Conservation (phyloP, 2,888 invertebrate species). For the Volucella inflata region DNA sequence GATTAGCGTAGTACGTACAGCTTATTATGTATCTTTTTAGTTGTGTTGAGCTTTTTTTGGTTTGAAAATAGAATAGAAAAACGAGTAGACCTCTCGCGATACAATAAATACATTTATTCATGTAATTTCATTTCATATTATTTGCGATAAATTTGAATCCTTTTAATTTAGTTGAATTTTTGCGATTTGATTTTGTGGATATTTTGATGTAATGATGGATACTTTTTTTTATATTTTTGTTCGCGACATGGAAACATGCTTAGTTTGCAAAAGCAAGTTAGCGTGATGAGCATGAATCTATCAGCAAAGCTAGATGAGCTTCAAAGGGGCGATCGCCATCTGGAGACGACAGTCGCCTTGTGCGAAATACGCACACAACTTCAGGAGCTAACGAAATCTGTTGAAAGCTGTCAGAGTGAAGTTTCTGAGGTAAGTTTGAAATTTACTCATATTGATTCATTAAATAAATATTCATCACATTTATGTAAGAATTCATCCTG, state of each 20-base stretch:
- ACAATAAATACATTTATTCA: slow-evolving; percentile 73
- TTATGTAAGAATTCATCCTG: too few species aligned
- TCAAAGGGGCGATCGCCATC: slow-evolving; percentile 94
- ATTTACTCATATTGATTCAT: background rate
- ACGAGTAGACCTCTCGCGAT: slow-evolving; percentile 52
- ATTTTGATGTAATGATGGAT: slow-evolving; percentile 40
- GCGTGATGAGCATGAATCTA: slow-evolving; percentile 98
- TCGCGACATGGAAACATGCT: background rate
- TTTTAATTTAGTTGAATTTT: slow-evolving; percentile 20
- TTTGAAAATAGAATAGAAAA: slow-evolving; percentile 29
- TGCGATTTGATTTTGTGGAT: slow-evolving; percentile 14
- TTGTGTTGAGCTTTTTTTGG: slow-evolving; percentile 48
- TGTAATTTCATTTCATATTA: slow-evolving; percentile 69
- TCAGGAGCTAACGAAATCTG: slow-evolving; percentile 96
- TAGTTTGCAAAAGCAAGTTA: slow-evolving; percentile 98
- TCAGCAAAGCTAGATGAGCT: slow-evolving; percentile 97
- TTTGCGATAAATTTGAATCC: slow-evolving; percentile 64
- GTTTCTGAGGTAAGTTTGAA: slow-evolving; percentile 89
- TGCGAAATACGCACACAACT: slow-evolving; percentile 96
- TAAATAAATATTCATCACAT: background rate
- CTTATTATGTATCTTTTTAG: slow-evolving; percentile 55
- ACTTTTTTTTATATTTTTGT: slow-evolving; percentile 22
- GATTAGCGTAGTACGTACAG: slow-evolving; percentile 18
- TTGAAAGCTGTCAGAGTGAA: slow-evolving; percentile 97
- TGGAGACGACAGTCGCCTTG: slow-evolving; percentile 96